phyloP scores from a whole-genome alignment of 2,113 vertebrate species.

The Hassar affinis region DNA sequence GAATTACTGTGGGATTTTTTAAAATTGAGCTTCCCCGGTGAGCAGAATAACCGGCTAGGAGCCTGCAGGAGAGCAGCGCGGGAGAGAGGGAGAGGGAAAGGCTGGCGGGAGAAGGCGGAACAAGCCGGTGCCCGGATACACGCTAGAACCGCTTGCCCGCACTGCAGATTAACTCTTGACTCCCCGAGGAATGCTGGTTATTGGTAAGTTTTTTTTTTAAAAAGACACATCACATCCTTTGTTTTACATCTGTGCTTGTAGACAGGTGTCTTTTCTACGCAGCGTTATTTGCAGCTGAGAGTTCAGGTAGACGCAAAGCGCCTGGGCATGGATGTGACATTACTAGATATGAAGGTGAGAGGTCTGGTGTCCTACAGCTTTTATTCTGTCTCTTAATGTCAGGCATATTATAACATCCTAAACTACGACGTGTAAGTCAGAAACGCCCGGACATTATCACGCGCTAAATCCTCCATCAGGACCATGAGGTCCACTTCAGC shows the following conservation, averaged over 20 bases:
- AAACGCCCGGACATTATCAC: neutral
- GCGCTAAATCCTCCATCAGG: neutral
- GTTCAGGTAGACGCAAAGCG: conserved; percentile 46
- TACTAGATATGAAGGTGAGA: neutral
- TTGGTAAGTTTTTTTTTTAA: conserved; percentile 70
- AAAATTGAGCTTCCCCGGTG: neutral
- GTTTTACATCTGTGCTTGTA: neutral
- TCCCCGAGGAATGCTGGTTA: conserved; percentile 63
- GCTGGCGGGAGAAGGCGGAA: conserved; percentile 65
- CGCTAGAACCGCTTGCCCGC: conserved; percentile 76
- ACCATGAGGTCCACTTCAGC: neutral
- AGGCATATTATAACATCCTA: neutral
- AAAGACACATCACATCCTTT: conserved; percentile 33
- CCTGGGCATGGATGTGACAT: conserved; percentile 36
- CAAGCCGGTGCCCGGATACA: conserved; percentile 77
- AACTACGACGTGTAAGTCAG: neutral
- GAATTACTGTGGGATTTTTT: neutral
- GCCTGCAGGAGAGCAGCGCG: neutral
- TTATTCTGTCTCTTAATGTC: neutral
- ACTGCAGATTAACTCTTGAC: conserved; percentile 81
- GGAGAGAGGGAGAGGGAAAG: conserved; percentile 54
- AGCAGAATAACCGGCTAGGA: neutral
- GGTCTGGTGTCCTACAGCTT: neutral
- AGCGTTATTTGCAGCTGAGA: neutral
- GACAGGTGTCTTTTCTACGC: neutral